Base-by-base conservation (phyloP, 2,113 vertebrate species). In the Chrysemys picta region DNA sequence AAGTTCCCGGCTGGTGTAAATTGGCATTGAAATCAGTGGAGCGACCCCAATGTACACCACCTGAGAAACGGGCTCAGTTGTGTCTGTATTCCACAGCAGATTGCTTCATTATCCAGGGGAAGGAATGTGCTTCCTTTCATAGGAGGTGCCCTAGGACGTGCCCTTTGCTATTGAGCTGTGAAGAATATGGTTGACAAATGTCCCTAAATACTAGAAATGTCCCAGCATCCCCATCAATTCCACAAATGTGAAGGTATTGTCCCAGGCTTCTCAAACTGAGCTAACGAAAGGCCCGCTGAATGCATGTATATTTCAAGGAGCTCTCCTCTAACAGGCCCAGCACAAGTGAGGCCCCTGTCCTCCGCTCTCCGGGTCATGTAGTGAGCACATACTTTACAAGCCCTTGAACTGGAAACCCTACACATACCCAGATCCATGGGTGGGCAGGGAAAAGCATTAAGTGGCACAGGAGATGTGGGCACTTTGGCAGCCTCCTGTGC, bases 221-320 rank as follows among this genome's bases (percentile, higher is more conserved):
- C n/a, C n/a, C n/a, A 69, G 31, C 17, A 69, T 69, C 62, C 35
- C 17, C 62, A 69, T 69, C 62, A n/a, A 9, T n/a, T n/a, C 5
- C 62, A 72, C 65, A 72, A 72, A 72, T 22, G n/a, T 10, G n/a
- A 72, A 5, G 22, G 22, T 82, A 17, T 35, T 38, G 35, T 84
- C 45, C 8, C 50, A 89, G 54, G 50, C 49, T 52, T 82, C 78
- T 45, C 50, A 91, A 89, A 35, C 25, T 38, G 88, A 85, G n/a
- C n/a, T 91, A 56, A 59, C 0, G 0, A 72, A 78, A 87, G 16
- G 3, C 56, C 76, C 11, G 3, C n/a, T 79, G 49, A 69, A 59
- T 4, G 50, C 7, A 21, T 56, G 1, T 1, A 29, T 21, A 35
- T 12, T 24, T 17, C 42, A 56, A 8, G 6, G 21, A 88, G 16